phyloP scores from a whole-genome alignment of 2,888 invertebrate genomes.

The Andricus quercusramuli region DNA sequence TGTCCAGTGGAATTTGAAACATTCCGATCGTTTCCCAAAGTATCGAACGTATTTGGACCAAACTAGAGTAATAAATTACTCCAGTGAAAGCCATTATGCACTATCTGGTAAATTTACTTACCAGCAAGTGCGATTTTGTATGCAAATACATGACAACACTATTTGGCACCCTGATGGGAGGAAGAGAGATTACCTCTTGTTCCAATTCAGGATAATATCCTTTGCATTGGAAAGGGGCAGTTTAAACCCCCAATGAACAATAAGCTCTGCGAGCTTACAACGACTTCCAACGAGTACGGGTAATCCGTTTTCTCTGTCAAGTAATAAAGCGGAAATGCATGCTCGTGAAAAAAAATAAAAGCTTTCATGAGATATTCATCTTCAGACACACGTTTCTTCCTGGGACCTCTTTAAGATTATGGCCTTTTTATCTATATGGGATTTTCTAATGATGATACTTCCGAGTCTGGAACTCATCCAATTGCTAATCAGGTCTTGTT shows the following conservation, averaged over 20 bases:
- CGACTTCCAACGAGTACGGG: neutral
- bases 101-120: conserved; percentile 23
- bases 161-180: conserved; percentile 31
- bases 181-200: conserved; percentile 36
- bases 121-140: conserved; percentile 20
- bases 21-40: conserved; percentile 7
- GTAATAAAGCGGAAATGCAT: neutral
- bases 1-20: too few relatives aligned
- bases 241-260: conserved; percentile 24
- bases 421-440: neutral
- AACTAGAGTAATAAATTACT: conserved; percentile 23
- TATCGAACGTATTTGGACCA: neutral
- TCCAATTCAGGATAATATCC: conserved; percentile 31
- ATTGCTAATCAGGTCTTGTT: too few relatives aligned
- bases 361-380: neutral
- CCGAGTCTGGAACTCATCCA: neutral
- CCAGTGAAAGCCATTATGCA: conserved; percentile 4
- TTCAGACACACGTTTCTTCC: neutral
- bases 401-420: neutral
- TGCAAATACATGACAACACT: conserved; percentile 30
- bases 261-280: conserved; percentile 10
- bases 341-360: neutral
- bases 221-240: neutral
- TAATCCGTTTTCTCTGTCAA: neutral
- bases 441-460: neutral